Percentiles rank a stretch among this genome's conserved stretches.
Conservation (phyloP, 2,888 invertebrate species). For the Halocaridina rubra region DNA sequence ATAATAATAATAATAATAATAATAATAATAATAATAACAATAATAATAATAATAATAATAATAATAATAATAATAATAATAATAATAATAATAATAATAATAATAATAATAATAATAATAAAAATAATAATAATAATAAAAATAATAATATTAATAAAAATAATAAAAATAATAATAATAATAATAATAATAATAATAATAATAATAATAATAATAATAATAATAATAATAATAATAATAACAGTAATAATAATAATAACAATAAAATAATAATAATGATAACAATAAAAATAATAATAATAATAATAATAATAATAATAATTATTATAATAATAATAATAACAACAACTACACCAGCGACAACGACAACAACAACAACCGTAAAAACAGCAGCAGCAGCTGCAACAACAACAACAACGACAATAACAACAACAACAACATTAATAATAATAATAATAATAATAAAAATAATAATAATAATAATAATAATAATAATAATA, state of each 20-base stretch:
- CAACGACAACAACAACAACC: no score
- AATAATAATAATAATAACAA: neutral
- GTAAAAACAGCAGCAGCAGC: no score
- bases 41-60: neutral
- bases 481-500: no score
- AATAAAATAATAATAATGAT: no score
- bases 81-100: neutral
- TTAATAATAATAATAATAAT: no score
- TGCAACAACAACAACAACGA: no score
- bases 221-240: neutral
- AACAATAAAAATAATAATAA: no score
- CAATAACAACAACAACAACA: no score
- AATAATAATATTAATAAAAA: neutral
- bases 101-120: neutral
- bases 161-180: neutral
- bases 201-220: neutral
- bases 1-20: neutral
- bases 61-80: neutral
- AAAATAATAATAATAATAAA: neutral
- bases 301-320: no score
- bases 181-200: neutral
- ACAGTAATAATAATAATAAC: neutral
- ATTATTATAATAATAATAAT: no score
- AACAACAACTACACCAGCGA: no score
- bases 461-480: no score